Base-by-base conservation (phyloP, 2,888 invertebrate species). In the Gibbula magus region DNA sequence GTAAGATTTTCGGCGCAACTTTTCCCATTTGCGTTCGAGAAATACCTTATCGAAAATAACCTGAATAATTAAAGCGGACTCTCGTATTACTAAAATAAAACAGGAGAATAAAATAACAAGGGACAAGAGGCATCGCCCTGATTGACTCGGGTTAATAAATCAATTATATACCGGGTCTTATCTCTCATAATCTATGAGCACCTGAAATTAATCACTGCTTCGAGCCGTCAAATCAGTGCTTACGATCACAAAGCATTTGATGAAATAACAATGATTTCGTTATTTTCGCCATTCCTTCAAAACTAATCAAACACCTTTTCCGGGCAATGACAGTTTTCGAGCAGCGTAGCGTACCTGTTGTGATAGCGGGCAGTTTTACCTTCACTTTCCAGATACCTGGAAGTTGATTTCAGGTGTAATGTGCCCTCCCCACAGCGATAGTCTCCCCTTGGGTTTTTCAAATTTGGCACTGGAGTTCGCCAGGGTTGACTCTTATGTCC, bases 201-300 rank as follows among this genome's bases (percentile, higher is more conserved):
- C 25, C 22, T 61, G 61, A 61, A 29, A 61, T 61, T 61, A 61
- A 61, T 61, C 29, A 29, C 61, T 25, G 61, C 61, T 61, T 61
- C 61, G 18, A 29, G 29, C 22, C 10, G 61, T 61, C 61, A 61
- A 61, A 22, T 61, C 61, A 29, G 61, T 29, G 61, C 61, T 29
- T 61, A 25, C 61, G 25, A 61, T 61, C 61, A 29, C 22, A 61
- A 61, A 61, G 61, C 61, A 61, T 61, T 61, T 61, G 61, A 61
- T 61, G 61, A 61, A 61, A 61, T 61, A 61, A 61, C 61, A 61
- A 61, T 61, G 61, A 25, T 61, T 61, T 61, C 61, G 61, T 61
- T 61, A 61, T 61, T 61, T 61, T 61, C 61, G 29, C 61, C 61
- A 61, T 61, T 61, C 61, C 25, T 61, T 61, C 61, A 25, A 29